phyloP scores from a whole-genome alignment of 2,888 invertebrate species.

The Neoascia interrupta region DNA sequence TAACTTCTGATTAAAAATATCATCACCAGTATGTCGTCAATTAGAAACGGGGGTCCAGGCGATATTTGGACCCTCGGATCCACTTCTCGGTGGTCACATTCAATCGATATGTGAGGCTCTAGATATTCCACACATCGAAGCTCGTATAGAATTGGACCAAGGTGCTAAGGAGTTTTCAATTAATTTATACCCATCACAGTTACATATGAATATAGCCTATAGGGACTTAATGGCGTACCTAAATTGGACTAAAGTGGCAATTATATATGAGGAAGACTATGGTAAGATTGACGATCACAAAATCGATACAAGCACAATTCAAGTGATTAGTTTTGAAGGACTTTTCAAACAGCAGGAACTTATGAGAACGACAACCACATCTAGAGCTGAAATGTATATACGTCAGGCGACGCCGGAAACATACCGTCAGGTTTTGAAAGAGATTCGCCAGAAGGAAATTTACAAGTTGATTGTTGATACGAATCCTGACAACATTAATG shows the following conservation, averaged over 20 bases:
- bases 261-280: slow-evolving; percentile 95
- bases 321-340: no score
- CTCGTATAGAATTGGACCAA: slow-evolving; percentile 84
- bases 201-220: slow-evolving; percentile 90
- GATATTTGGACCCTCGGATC: slow-evolving; percentile 92
- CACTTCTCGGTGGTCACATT: slow-evolving; percentile 89
- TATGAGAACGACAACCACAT: slow-evolving; percentile 85
- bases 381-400: slow-evolving; percentile 88
- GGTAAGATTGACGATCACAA: slow-evolving; percentile 82
- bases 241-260: slow-evolving; percentile 95
- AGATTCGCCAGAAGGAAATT: slow-evolving; percentile 91
- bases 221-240: slow-evolving; percentile 92
- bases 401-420: slow-evolving; percentile 86
- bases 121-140: slow-evolving; percentile 94
- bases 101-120: slow-evolving; percentile 93
- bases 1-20: no score
- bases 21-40: slow-evolving; percentile 79
- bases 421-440: slow-evolving; percentile 84
- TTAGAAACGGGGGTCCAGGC: slow-evolving; percentile 92
- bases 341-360: slow-evolving; percentile 92
- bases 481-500: slow-evolving; percentile 88
- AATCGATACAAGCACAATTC: not conserved
- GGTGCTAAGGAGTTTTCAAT: slow-evolving; percentile 86
- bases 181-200: slow-evolving; percentile 92
- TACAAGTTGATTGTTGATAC: slow-evolving; percentile 94